Percentiles rank a stretch among this genome's conserved stretches.
Evolutionary conservation across 2,888 invertebrate genomes (phyloP).

Genomic region (Zygothrica quintamaculata): DNA sequence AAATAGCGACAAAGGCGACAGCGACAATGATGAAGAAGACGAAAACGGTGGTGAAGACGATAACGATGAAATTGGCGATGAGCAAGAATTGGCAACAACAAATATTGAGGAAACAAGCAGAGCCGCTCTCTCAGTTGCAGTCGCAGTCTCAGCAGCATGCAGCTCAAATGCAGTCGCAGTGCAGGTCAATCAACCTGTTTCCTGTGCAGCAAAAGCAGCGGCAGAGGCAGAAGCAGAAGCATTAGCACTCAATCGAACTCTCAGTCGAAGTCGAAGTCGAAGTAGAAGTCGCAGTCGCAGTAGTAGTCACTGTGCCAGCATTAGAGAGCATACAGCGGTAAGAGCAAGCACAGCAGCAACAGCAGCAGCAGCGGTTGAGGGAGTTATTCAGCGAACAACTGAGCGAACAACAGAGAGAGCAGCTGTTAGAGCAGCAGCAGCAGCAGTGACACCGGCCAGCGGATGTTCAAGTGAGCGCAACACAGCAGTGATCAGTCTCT

Average conservation of each 20-base stretch:
- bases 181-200: conserved; percentile 82
- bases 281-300: conserved; percentile 25
- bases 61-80: conserved; percentile 30
- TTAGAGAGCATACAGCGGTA: conserved; percentile 1
- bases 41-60: conserved; percentile 15
- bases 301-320: conserved; percentile 17
- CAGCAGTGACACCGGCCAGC: conserved; percentile 10
- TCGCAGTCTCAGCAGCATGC: conserved; percentile 32
- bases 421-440: no score
- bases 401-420: conserved; percentile 16
- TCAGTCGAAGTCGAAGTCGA: conserved; percentile 23
- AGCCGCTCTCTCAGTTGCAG: conserved; percentile 19
- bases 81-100: conserved; percentile 41
- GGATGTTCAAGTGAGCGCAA: conserved; percentile 29
- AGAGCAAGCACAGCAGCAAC: conserved; percentile 2
- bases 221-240: conserved; percentile 19
- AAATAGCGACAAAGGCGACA: conserved; percentile 39
- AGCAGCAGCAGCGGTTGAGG: conserved; percentile 2
- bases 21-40: conserved; percentile 25
- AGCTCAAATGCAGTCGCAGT: conserved; percentile 36
- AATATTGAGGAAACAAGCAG: conserved; percentile 50
- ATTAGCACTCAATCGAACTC: conserved; percentile 27
- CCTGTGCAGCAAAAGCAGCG: conserved; percentile 55
- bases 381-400: conserved; percentile 10
- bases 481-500: conserved; percentile 76